Base-by-base conservation (phyloP, 2,888 invertebrate species). In the Drosophila bunnanda region DNA sequence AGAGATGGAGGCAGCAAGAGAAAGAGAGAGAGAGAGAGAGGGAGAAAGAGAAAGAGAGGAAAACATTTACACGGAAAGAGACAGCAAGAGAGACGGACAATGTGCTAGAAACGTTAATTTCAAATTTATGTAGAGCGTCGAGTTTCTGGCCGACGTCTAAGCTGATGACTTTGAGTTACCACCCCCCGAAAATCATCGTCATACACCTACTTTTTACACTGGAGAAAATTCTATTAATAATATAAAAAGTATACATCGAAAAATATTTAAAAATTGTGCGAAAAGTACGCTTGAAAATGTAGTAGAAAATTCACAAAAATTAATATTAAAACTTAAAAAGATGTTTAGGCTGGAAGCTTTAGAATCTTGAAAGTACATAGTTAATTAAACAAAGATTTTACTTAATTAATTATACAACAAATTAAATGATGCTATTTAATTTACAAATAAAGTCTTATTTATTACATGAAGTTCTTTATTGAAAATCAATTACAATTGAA, bases 111-210 rank as follows among this genome's bases (percentile, higher is more conserved):
- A 90, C 86, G 80, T 88, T 89, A 88, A 90, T 89, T 88, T 88
- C 77, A 79, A 90, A 90, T 89, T 89, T 89, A 89, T 88, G 82
- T 88, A 85, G 90, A 89, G 88, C 86, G 83, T 82, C 85, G 82
- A 87, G 89, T 82, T 89, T 83, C 84, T 68, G 59, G 59, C 75
- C 62, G 66, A 67, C 76, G 82, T 82, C 67, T 71, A 58, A 67
- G 72, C 67, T 72, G 67, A 67, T 58, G 67, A 72, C 39, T 68
- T 52, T 67, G 64, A 52, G 60, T 32, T 58, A 15, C 43, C 69
- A 54, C 44, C 44, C 30, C 43, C 38, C 55, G 32, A 52, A 52
- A 22, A 13, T 34, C 25, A 12, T 54, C 36, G 28, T 25, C 22
- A 22, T 25, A 39, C 34, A n/a, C 67, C 38, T 28, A 17, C 12